Evolutionary conservation across 2,113 vertebrate species (phyloP), one percentile per base, ranked within the genome.

Genomic region (Cinclus mexicanus): DNA sequence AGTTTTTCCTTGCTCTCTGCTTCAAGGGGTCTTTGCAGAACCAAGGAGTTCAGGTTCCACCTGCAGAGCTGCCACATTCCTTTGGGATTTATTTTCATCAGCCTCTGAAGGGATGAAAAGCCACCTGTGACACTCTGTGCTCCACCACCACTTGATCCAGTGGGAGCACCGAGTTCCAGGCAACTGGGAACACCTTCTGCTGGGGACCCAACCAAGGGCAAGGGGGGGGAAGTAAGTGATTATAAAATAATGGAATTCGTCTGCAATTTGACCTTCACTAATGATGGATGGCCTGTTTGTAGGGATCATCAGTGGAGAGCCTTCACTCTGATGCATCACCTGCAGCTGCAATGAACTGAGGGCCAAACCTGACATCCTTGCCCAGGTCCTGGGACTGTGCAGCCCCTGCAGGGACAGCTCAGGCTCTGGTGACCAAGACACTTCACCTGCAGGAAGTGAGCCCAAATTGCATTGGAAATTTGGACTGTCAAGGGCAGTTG

Each of bases 221-320:
- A 76, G 37, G 50, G 22, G 56, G 56, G 84, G 79, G 86, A 83
- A 77, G 42, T 8, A 29, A 33, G 37, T 91, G 86, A 92, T 74
- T 67, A 86, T 61, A 84, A 97, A 96, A 91, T 94, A 84, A 97
- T 94, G 76, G 90, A 80, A 97, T 91, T 93, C 85, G 70, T 94
- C 94, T 92, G 86, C 9, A 80, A 21, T 77, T 77, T 93, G 96
- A 94, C 97, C 96, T 96, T 96, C 90, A 31, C 57, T 95, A 57
- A 88, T 97, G 97, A 97, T 93, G 78, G 91, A 97, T 95, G 57
- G 96, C n/a, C 77, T 56, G 78, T 63, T 65, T 12, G 8, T 11
- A 16, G 29, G 53, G 91, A 89, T 87, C 87, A 79, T 84, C 91
- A 72, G 64, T 24, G 56, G 67, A 61, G 64, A 95, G 80, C 74